Percentiles rank a stretch among this genome's conserved stretches.
Evolutionary conservation across 2,888 invertebrate genomes (phyloP).

Genomic region (Pecten maximus): DNA sequence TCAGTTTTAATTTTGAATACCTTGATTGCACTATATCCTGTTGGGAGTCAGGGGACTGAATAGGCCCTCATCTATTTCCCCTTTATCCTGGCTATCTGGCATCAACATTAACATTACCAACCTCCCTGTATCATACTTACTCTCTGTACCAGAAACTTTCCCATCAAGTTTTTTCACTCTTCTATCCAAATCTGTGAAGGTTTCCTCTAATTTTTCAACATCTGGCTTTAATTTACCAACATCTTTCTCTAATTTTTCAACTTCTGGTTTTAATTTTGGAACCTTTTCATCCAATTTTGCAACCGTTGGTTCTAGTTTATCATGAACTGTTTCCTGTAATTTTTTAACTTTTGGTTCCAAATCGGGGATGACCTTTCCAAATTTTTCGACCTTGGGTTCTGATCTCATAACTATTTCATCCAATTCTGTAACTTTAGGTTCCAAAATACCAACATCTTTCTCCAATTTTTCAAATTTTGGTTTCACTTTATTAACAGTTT

Average conservation of each 20-base stretch:
- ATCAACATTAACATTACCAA: no score
- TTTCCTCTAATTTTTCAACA: neutral
- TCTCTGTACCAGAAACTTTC: neutral
- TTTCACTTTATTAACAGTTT: neutral
- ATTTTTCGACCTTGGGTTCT: neutral
- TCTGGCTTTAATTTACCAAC: neutral
- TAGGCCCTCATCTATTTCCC: no score
- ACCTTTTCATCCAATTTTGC: neutral
- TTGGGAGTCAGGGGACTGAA: no score
- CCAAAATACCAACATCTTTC: neutral
- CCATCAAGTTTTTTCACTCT: neutral
- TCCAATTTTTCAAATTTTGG: neutral
- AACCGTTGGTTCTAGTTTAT: neutral
- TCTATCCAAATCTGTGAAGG: neutral
- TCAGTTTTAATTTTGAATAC: no score
- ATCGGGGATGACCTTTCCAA: neutral
- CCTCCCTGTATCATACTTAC: neutral
- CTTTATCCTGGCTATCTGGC: no score
- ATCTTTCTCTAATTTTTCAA: neutral
- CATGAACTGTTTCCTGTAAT: neutral
- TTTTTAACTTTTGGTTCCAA: neutral
- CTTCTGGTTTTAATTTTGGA: neutral
- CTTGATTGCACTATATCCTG: no score
- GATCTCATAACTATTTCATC: neutral
- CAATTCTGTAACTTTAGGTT: neutral